A percentile compares a stretch with the other conserved stretches of the same genome.
Evolutionary conservation across 1,140 invertebrate species (phyloP).

Genomic region (Aporrectodea caliginosa): DNA sequence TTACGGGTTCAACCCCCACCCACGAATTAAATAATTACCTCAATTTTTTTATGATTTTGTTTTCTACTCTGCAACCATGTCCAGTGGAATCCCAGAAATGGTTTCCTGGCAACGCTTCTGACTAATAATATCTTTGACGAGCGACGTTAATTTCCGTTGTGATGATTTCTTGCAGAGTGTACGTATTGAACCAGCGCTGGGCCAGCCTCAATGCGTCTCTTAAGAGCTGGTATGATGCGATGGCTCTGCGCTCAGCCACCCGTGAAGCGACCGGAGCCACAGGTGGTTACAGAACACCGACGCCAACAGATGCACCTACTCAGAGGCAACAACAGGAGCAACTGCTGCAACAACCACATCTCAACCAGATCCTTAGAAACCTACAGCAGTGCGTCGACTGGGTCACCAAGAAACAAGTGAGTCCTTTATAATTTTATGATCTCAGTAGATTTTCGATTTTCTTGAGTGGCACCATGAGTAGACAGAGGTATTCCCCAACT

Average conservation of each 20-base stretch:
- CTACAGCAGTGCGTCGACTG: conserved; percentile 22
- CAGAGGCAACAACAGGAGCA: no score
- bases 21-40: no score
- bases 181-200: conserved; percentile 1
- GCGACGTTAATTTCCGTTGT: not conserved
- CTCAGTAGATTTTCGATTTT: no score
- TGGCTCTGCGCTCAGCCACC: not conserved
- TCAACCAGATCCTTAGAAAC: not conserved
- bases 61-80: no score
- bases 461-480: no score
- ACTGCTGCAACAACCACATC: not conserved
- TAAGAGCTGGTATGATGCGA: not conserved
- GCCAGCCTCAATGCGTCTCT: not conserved
- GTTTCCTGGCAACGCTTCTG: no score
- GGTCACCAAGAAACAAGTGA: conserved; percentile 6
- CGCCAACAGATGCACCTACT: not conserved
- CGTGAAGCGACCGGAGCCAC: not conserved
- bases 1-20: no score
- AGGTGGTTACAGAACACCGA: not conserved
- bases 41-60: no score
- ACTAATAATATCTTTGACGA: no score
- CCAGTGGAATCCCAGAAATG: no score
- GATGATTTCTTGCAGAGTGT: not conserved
- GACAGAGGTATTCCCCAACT: no score
- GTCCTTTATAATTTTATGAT: no score